These are phyloP conservation scores for Aspiorhynchus laticeps DNA, from an alignment of 2,113 vertebrate genomes.

Conservation along the genomic window DNA sequence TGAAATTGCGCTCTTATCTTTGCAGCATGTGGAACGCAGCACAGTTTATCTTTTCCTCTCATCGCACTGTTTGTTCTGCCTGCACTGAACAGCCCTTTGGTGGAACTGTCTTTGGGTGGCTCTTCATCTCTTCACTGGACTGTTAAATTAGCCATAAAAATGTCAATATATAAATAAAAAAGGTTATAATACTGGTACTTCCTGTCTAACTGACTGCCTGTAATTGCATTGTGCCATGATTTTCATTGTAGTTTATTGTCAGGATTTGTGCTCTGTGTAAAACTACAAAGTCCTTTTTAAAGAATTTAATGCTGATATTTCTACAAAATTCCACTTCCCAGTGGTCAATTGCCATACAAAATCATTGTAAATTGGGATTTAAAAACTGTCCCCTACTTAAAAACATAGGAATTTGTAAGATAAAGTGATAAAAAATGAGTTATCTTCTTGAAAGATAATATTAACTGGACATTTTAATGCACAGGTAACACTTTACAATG, in stretches of 20 bases:
- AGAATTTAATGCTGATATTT: background rate
- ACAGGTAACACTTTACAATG: no score
- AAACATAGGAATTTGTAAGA: background rate
- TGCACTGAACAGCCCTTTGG: conserved; percentile 27
- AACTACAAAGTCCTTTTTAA: background rate
- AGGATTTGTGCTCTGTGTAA: background rate
- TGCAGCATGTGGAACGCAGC: conserved; percentile 36
- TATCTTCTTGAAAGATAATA: background rate
- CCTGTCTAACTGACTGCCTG: background rate
- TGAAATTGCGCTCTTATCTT: conserved; percentile 59
- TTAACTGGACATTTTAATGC: no score
- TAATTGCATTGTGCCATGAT: background rate
- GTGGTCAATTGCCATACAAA: background rate
- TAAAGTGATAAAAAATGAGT: background rate
- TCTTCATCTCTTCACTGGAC: conserved; percentile 24
- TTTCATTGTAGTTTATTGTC: background rate
- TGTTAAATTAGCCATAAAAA: background rate
- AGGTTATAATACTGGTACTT: background rate
- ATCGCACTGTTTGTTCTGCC: conserved; percentile 57
- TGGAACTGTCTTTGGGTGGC: background rate
- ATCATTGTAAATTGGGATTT: background rate
- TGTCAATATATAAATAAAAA: background rate
- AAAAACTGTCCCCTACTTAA: background rate
- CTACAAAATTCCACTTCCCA: background rate
- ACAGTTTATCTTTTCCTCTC: conserved; percentile 64